Evolutionary conservation across 1,140 invertebrate genomes (phyloP).

Genomic region (Camponotus vicinus): DNA sequence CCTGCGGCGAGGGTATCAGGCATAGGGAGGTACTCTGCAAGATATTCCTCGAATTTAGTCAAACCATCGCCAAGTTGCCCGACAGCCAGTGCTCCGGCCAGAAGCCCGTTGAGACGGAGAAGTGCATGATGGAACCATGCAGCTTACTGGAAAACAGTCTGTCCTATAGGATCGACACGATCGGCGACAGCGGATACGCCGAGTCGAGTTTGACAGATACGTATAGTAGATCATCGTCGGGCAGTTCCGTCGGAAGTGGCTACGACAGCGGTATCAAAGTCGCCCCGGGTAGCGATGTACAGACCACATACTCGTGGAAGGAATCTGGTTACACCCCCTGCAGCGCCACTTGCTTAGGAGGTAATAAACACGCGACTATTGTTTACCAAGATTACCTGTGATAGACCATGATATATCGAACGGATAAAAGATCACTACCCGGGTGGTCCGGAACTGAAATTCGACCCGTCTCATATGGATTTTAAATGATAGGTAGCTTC

Average conservation of each 20-base stretch:
- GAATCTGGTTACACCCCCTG: slow-evolving; percentile 95
- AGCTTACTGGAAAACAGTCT: slow-evolving; percentile 79
- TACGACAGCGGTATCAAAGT: slow-evolving; percentile 87
- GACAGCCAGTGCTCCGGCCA: slow-evolving; percentile 95
- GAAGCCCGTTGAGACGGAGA: slow-evolving; percentile 92
- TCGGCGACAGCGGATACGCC: slow-evolving; percentile 84
- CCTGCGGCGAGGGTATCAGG: slow-evolving; percentile 95
- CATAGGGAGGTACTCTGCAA: slow-evolving; percentile 95
- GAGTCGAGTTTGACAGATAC: slow-evolving; percentile 89
- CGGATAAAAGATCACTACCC: background rate
- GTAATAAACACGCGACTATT: slow-evolving; percentile 81
- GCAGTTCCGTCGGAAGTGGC: slow-evolving; percentile 54
- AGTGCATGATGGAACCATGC: slow-evolving; percentile 92
- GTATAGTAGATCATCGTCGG: slow-evolving; percentile 84
- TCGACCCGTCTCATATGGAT: slow-evolving; percentile 13
- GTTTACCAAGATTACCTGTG: slow-evolving; percentile 40
- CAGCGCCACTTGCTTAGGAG: slow-evolving; percentile 97
- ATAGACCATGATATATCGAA: background rate
- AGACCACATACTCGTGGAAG: slow-evolving; percentile 93
- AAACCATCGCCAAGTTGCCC: slow-evolving; percentile 94
- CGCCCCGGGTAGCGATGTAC: slow-evolving; percentile 85
- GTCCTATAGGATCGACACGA: slow-evolving; percentile 84
- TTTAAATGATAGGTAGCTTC: slow-evolving; percentile 24
- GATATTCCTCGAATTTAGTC: slow-evolving; percentile 96
- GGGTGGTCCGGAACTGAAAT: background rate